A percentile compares a stretch with the other conserved stretches of the same genome.
Evolutionary conservation across 53 echinoderm and acorn worm genomes (phyloP).

Genomic region (Apostichopus leukothele): DNA sequence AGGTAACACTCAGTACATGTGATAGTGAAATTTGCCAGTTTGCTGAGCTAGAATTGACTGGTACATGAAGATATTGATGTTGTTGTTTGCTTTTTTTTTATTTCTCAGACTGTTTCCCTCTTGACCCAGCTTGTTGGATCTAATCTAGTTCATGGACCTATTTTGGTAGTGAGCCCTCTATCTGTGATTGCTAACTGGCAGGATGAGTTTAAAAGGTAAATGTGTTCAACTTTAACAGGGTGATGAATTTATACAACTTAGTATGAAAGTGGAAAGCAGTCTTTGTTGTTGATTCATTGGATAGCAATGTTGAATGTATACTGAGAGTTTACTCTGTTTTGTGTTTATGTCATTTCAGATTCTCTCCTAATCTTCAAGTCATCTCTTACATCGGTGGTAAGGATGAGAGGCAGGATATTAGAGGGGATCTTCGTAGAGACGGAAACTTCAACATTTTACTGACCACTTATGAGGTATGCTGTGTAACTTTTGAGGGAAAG

Average conservation of each 20-base stretch:
- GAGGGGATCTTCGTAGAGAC: conserved; percentile 48
- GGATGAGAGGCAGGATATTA: conserved; percentile 61
- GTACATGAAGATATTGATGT: no score
- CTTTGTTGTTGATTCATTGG: background rate
- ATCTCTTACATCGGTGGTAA: conserved; percentile 85
- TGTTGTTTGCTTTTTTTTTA: background rate
- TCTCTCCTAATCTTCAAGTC: conserved; percentile 77
- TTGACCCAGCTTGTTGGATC: conserved; percentile 74
- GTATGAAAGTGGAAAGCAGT: conserved; percentile 1
- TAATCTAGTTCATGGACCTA: conserved; percentile 51
- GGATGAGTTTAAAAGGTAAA: conserved; percentile 88
- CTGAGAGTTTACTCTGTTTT: background rate
- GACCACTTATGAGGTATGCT: conserved; percentile 89
- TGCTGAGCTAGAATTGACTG: no score
- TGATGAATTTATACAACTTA: background rate
- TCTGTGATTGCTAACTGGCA: conserved; percentile 98
- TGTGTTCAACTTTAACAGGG: background rate
- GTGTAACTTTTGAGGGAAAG: background rate
- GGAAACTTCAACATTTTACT: conserved; percentile 73
- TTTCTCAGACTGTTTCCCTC: conserved; percentile 75
- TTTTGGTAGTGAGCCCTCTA: conserved; percentile 81
- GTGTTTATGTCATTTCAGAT: conserved; percentile 48
- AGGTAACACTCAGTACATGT: no score
- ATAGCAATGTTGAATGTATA: no score
- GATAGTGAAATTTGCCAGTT: no score